Percentiles rank a stretch among this genome's conserved stretches.
Conservation (phyloP, 2,888 invertebrate genomes). For the Tyria jacobaeae region DNA sequence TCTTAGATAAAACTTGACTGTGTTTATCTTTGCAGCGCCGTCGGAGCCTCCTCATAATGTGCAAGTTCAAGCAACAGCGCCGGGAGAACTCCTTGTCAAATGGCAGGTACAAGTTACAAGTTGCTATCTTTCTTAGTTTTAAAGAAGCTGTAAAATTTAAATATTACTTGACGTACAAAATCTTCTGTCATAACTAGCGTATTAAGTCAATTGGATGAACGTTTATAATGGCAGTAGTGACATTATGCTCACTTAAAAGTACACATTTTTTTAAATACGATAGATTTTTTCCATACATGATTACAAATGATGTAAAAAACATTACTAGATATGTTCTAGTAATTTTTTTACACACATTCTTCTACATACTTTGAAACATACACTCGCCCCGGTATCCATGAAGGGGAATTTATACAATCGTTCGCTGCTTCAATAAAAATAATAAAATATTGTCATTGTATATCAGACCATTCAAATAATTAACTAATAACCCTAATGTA, state of each 20-base stretch:
- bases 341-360: too few species aligned
- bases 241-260: not conserved
- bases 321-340: too few species aligned
- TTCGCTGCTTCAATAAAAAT: too few species aligned
- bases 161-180: not conserved
- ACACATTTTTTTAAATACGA: too few species aligned
- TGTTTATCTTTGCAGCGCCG: constrained; percentile 82
- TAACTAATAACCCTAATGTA: too few species aligned
- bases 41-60: constrained; percentile 91
- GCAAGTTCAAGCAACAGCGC: constrained; percentile 89
- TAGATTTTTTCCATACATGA: too few species aligned
- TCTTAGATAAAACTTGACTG: not conserved
- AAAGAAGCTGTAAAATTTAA: not conserved
- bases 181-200: not conserved
- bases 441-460: too few species aligned
- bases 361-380: too few species aligned
- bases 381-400: too few species aligned
- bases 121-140: not conserved
- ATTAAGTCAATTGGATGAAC: not conserved
- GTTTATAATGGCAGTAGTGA: not conserved
- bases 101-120: constrained; percentile 88
- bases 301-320: too few species aligned
- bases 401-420: too few species aligned
- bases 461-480: too few species aligned
- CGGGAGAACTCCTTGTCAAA: constrained; percentile 90